Evolutionary conservation across 2,888 invertebrate species (phyloP).

Genomic region (Cenopis cana): DNA sequence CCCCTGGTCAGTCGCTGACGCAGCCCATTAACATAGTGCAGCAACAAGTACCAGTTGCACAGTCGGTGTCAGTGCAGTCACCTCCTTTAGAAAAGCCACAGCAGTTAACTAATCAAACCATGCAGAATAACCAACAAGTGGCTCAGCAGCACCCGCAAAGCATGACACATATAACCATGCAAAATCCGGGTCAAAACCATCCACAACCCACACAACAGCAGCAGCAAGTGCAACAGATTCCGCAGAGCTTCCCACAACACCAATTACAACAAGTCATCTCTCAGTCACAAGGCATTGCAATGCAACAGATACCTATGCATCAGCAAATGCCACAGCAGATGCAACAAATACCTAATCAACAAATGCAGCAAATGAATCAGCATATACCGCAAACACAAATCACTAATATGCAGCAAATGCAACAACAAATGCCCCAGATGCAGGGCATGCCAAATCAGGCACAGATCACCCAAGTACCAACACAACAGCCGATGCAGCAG

Average conservation of each 20-base stretch:
- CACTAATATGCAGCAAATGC: constrained; percentile 80
- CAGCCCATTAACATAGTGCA: constrained; percentile 79
- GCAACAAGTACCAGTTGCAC: constrained; percentile 77
- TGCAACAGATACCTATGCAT: constrained; percentile 83
- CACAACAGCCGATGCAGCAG: constrained; percentile 81
- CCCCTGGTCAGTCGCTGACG: constrained; percentile 81
- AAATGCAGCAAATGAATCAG: constrained; percentile 82
- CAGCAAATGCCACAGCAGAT: constrained; percentile 83
- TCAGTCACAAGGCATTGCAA: constrained; percentile 79
- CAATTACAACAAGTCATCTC: constrained; percentile 83
- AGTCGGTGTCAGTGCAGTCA: constrained; percentile 80
- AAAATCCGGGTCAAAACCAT: constrained; percentile 71
- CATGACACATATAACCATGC: constrained; percentile 82
- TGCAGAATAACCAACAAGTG: constrained; percentile 75
- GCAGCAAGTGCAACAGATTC: constrained; percentile 81
- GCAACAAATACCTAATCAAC: constrained; percentile 82
- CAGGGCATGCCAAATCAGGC: constrained; percentile 79
- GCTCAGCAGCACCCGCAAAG: constrained; percentile 81
- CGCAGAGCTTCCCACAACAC: constrained; percentile 83
- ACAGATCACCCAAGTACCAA: constrained; percentile 77
- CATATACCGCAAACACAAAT: constrained; percentile 79
- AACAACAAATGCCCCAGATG: constrained; percentile 82
- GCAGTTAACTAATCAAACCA: constrained; percentile 78
- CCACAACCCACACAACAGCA: constrained; percentile 70
- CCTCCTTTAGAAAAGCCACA: constrained; percentile 83